Conservation (phyloP, 2,888 invertebrate species). For the Bugulina stolonifera region DNA sequence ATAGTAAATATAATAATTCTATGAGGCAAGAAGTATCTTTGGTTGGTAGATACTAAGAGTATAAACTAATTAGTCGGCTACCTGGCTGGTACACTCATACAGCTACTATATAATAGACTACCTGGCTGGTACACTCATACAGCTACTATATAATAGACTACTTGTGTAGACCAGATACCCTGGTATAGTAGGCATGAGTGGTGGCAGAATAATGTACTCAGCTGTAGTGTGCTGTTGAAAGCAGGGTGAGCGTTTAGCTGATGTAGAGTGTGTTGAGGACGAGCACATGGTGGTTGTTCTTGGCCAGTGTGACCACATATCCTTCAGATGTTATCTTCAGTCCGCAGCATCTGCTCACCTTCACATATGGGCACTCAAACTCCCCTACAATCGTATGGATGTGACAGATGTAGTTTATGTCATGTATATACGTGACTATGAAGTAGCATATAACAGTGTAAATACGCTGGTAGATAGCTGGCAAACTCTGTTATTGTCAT, state of each 20-base stretch:
- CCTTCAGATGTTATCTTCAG: constrained; percentile 94
- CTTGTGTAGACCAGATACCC: too few species aligned
- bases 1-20: not conserved
- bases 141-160: too few species aligned
- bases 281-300: constrained; percentile 97
- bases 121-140: too few species aligned
- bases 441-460: too few species aligned
- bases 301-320: constrained; percentile 81
- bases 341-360: constrained; percentile 96
- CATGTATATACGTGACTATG: not conserved
- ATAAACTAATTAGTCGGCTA: not conserved
- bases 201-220: too few species aligned
- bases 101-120: too few species aligned
- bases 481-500: too few species aligned
- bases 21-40: not conserved
- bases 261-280: constrained; percentile 63
- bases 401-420: not conserved
- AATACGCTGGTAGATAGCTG: too few species aligned
- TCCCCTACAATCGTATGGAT: constrained; percentile 61
- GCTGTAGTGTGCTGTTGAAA: too few species aligned
- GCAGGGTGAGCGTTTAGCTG: constrained; percentile 33
- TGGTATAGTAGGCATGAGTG: too few species aligned
- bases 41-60: not conserved
- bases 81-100: too few species aligned
- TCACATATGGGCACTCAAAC: constrained; percentile 94